Conservation (phyloP, 2,888 invertebrate species). For the Gastrophysa polygoni region DNA sequence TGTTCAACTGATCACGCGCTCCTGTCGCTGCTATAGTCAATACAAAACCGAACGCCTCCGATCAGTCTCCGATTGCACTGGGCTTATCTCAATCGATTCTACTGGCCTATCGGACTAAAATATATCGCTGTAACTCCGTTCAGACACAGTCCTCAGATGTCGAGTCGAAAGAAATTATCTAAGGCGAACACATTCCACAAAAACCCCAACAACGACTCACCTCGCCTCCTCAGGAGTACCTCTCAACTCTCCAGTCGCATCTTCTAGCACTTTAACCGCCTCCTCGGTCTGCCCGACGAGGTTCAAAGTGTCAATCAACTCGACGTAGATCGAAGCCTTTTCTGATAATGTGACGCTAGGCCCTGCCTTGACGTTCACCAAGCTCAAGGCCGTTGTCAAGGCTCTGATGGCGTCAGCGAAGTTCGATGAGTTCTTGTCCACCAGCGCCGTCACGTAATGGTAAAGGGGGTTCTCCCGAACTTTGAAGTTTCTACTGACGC, state of each 20-base stretch:
- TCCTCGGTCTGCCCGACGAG: slow-evolving; percentile 74
- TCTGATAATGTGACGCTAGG: slow-evolving; percentile 69
- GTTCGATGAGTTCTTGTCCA: slow-evolving; percentile 77
- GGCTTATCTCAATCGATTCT: too few species aligned
- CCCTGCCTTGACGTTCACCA: slow-evolving; percentile 61
- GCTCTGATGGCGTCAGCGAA: slow-evolving; percentile 75
- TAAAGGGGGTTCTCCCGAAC: slow-evolving; percentile 91
- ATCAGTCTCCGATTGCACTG: too few species aligned
- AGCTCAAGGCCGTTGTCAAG: slow-evolving; percentile 74
- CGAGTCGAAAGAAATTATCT: too few species aligned
- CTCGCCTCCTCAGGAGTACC: slow-evolving; percentile 87
- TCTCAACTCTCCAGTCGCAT: slow-evolving; percentile 71
- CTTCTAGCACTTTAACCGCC: slow-evolving; percentile 80
- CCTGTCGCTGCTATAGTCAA: too few species aligned
- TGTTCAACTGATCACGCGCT: too few species aligned
- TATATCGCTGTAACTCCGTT: too few species aligned
- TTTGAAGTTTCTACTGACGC: slow-evolving; percentile 90
- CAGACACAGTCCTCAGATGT: too few species aligned
- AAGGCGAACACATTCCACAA: not conserved
- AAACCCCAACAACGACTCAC: not conserved
- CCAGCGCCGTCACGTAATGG: slow-evolving; percentile 83
- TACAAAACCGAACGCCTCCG: too few species aligned
- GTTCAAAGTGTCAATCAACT: slow-evolving; percentile 80
- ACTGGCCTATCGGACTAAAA: too few species aligned
- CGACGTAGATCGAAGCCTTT: slow-evolving; percentile 84